A percentile compares a stretch with the other conserved stretches of the same genome.
phyloP scores from a whole-genome alignment of 2,888 invertebrate genomes.

The Eupeodes luniger region DNA sequence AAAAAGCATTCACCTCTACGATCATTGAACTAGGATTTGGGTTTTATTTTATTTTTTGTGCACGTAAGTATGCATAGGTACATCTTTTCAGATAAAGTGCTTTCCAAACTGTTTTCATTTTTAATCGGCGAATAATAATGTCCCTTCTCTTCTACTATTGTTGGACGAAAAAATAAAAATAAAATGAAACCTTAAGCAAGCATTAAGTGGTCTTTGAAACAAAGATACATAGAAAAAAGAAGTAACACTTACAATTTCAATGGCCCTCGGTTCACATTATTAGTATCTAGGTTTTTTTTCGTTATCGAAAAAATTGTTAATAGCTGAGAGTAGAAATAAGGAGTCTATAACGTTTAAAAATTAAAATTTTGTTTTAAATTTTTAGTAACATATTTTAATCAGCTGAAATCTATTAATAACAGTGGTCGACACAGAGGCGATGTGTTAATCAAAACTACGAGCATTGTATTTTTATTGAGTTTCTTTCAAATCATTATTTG shows the following conservation, averaged over 20 bases:
- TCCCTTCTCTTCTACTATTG: neutral
- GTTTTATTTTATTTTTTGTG: conserved; percentile 20
- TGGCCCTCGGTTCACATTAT: neutral
- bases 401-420: too few relatives aligned
- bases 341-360: neutral
- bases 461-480: too few relatives aligned
- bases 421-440: too few relatives aligned
- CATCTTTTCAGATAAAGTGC: conserved; percentile 18
- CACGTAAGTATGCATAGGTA: neutral
- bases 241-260: neutral
- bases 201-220: conserved; percentile 10
- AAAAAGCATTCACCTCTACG: conserved; percentile 32
- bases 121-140: conserved; percentile 26
- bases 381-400: too few relatives aligned
- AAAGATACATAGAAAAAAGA: neutral
- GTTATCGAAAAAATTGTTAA: neutral
- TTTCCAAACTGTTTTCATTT: conserved; percentile 32
- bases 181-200: conserved; percentile 9
- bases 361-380: neutral
- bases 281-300: neutral
- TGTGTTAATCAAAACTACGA: too few relatives aligned
- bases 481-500: too few relatives aligned
- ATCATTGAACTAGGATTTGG: conserved; percentile 31
- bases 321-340: neutral
- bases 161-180: conserved; percentile 11